These are phyloP conservation scores for Apotomis capreana DNA, from an alignment of 2,888 invertebrate genomes.

Conservation along the genomic window DNA sequence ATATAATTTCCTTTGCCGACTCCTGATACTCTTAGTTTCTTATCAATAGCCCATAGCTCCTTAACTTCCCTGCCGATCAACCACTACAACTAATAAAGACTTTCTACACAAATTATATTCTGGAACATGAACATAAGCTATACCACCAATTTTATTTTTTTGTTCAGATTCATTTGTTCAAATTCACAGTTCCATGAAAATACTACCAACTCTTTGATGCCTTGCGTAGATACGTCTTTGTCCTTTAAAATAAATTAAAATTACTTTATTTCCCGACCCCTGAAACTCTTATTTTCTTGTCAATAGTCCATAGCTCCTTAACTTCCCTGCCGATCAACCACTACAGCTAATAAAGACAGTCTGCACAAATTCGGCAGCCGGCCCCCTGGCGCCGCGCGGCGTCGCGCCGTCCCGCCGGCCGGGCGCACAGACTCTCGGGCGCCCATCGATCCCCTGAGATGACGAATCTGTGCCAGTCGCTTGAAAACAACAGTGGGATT, in stretches of 20 bases:
- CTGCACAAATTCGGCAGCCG: conserved; percentile 21
- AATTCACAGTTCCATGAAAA: too few species aligned
- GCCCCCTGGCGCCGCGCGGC: conserved; percentile 53
- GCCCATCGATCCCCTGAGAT: conserved; percentile 70
- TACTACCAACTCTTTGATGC: too few species aligned
- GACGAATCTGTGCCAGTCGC: conserved; percentile 38
- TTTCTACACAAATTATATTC: conserved; percentile 1
- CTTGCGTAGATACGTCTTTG: too few species aligned
- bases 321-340: background rate
- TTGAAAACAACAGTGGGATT: conserved; percentile 1
- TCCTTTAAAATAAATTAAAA: too few species aligned
- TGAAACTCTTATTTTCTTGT: too few species aligned
- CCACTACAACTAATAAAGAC: conserved; percentile 17
- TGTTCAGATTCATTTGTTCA: fast-evolving
- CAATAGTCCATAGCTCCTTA: too few species aligned
- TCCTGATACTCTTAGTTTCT: too few species aligned
- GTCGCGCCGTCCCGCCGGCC: conserved; percentile 79
- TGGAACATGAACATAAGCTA: too few species aligned
- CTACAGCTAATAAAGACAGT: conserved; percentile 25
- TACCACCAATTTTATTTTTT: too few species aligned
- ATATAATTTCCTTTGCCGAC: too few species aligned
- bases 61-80: background rate
- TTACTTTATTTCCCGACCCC: too few species aligned
- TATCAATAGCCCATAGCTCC: too few species aligned
- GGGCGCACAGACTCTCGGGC: conserved; percentile 69